Conservation (phyloP, 2,888 invertebrate genomes). For the Thecocarcelia acutangulata region DNA sequence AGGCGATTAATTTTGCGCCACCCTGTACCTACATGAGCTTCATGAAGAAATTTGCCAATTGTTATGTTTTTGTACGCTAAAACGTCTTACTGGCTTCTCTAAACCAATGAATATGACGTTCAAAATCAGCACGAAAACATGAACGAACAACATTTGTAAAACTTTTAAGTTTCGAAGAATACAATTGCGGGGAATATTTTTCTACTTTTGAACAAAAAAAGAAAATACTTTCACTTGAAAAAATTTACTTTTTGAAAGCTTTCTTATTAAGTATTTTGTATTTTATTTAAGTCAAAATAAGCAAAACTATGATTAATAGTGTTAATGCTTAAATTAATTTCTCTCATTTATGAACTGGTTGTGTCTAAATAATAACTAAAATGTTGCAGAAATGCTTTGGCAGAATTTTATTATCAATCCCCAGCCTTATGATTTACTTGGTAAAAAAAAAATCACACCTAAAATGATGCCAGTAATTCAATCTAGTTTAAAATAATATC, state of each 20-base stretch:
- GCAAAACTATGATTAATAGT: slow-evolving; percentile 60
- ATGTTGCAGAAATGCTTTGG: slow-evolving; percentile 80
- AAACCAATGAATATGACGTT: too few species aligned
- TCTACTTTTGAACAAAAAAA: neutral
- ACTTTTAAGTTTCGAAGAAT: too few species aligned
- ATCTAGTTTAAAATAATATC: too few species aligned
- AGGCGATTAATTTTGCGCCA: too few species aligned
- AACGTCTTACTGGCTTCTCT: too few species aligned
- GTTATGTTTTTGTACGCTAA: too few species aligned
- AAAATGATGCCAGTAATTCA: too few species aligned
- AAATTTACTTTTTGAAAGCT: slow-evolving; percentile 37
- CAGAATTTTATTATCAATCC: slow-evolving; percentile 75
- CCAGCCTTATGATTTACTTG: neutral
- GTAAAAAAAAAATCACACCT: too few species aligned
- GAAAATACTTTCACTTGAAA: slow-evolving; percentile 61
- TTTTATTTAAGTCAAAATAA: slow-evolving; percentile 13
- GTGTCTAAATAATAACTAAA: slow-evolving; percentile 70
- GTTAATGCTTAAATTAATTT: slow-evolving; percentile 56
- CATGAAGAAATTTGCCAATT: too few species aligned
- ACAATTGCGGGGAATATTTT: neutral
- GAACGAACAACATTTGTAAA: too few species aligned
- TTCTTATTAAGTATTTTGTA: slow-evolving; percentile 30
- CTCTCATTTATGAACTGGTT: slow-evolving; percentile 55
- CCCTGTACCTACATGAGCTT: too few species aligned
- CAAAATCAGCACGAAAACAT: too few species aligned